A percentile compares a stretch with the other conserved stretches of the same genome.
These are phyloP conservation scores for Carposina sasakii DNA, from an alignment of 1,140 invertebrate genomes.

Conservation along the genomic window DNA sequence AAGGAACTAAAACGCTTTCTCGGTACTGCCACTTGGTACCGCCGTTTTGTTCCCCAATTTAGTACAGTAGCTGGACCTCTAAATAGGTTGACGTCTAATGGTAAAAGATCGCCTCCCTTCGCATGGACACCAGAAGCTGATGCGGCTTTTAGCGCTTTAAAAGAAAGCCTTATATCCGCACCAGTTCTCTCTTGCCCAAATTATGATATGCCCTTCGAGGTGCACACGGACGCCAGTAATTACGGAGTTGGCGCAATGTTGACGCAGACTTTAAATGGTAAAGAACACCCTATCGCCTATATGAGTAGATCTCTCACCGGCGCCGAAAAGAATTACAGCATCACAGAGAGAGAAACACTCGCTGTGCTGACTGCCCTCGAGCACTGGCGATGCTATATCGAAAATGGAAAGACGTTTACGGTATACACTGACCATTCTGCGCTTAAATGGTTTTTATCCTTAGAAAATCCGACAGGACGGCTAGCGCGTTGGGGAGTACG, in stretches of 20 bases:
- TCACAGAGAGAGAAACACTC: conserved; percentile 7
- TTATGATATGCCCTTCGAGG: conserved; percentile 18
- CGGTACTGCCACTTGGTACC: conserved; percentile 58
- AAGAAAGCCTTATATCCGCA: conserved; percentile 13
- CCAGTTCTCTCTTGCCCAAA: conserved; percentile 23
- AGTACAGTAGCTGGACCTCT: conserved; percentile 9
- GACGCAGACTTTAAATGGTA: conserved; percentile 15
- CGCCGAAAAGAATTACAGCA: conserved; percentile 6
- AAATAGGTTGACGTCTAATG: conserved; percentile 34
- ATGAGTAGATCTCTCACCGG: conserved; percentile 13
- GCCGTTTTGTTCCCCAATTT: conserved; percentile 45
- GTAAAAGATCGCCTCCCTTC: conserved; percentile 25
- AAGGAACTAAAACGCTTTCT: conserved; percentile 43
- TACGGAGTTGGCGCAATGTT: conserved; percentile 27
- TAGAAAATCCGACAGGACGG: conserved; percentile 20
- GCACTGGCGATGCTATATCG: conserved; percentile 23
- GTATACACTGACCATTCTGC: conserved; percentile 30
- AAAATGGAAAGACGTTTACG: conserved; percentile 16
- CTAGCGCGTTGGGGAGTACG: conserved; percentile 18
- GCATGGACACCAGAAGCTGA: conserved; percentile 25
- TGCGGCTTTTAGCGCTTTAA: conserved; percentile 23
- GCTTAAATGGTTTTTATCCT: conserved; percentile 31
- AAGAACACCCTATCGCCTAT: conserved; percentile 27
- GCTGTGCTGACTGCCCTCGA: conserved; percentile 12
- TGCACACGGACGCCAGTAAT: conserved; percentile 23